These are phyloP conservation scores for Dipodomys spectabilis DNA, from an alignment of 2,113 vertebrate species.

Conservation along the genomic window DNA sequence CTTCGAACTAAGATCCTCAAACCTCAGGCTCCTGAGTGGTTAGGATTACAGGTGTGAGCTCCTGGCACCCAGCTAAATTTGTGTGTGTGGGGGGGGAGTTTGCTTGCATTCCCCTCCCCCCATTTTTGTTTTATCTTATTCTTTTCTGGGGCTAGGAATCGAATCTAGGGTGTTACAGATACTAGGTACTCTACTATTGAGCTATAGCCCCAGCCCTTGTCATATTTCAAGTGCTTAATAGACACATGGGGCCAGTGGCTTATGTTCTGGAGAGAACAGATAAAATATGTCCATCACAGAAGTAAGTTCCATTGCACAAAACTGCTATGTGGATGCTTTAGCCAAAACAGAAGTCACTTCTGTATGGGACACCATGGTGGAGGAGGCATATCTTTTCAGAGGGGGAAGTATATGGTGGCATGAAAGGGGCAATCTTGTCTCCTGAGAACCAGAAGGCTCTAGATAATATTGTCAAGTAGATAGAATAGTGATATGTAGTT, in stretches of 20 bases:
- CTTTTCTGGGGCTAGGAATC: too few relatives aligned
- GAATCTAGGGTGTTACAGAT: too few relatives aligned
- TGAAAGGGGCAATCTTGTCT: neutral
- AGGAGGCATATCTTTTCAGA: neutral
- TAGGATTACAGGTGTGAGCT: too few relatives aligned
- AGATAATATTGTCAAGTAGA: neutral
- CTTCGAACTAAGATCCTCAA: too few relatives aligned
- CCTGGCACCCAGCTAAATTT: too few relatives aligned
- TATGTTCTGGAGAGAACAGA: neutral
- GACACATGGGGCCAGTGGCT: neutral
- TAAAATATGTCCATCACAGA: neutral
- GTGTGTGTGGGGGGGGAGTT: too few relatives aligned
- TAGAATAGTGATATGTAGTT: neutral
- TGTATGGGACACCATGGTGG: neutral
- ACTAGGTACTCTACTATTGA: neutral
- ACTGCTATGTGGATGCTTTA: neutral
- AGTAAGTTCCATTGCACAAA: neutral
- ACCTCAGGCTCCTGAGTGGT: too few relatives aligned
- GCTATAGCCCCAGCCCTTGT: neutral
- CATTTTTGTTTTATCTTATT: too few relatives aligned
- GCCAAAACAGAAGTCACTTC: constrained; percentile 27
- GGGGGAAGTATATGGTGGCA: neutral
- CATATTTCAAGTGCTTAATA: neutral
- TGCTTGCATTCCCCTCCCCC: too few relatives aligned
- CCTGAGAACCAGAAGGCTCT: constrained; percentile 23